Evolutionary conservation across 2,113 vertebrate species (phyloP).

Genomic region (Talpa occidentalis): DNA sequence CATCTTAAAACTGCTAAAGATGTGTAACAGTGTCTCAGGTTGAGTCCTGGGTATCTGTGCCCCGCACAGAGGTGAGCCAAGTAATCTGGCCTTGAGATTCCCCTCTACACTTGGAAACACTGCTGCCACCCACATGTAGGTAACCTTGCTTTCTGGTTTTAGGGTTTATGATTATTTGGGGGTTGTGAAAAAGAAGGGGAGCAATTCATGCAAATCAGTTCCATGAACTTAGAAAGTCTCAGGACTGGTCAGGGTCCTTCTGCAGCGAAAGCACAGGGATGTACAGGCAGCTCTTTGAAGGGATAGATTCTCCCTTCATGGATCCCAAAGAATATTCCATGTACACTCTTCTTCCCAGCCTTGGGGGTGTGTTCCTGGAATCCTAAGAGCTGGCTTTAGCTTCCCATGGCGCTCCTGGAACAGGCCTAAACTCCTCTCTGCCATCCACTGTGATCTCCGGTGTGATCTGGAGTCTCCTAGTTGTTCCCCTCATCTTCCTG

Average conservation of each 20-base stretch:
- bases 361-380: not conserved
- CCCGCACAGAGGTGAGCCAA: accelerated
- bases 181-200: not conserved
- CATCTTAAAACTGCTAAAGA: not conserved
- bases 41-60: not conserved
- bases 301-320: not conserved
- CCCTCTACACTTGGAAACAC: not conserved
- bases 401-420: not conserved
- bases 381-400: not conserved
- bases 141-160: not conserved
- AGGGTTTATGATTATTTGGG: not conserved
- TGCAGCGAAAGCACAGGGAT: not conserved
- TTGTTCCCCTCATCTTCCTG: not conserved
- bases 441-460: too few relatives aligned
- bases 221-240: not conserved
- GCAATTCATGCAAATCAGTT: not conserved
- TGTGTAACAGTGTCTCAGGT: too few relatives aligned
- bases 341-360: not conserved
- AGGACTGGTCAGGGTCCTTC: not conserved
- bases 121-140: not conserved
- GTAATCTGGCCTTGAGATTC: not conserved
- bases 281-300: accelerated
- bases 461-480: too few relatives aligned
- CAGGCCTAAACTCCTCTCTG: not conserved
- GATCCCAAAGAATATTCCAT: not conserved